Evolutionary conservation across 2,888 invertebrate genomes (phyloP).

Genomic region (Sesia apiformis): DNA sequence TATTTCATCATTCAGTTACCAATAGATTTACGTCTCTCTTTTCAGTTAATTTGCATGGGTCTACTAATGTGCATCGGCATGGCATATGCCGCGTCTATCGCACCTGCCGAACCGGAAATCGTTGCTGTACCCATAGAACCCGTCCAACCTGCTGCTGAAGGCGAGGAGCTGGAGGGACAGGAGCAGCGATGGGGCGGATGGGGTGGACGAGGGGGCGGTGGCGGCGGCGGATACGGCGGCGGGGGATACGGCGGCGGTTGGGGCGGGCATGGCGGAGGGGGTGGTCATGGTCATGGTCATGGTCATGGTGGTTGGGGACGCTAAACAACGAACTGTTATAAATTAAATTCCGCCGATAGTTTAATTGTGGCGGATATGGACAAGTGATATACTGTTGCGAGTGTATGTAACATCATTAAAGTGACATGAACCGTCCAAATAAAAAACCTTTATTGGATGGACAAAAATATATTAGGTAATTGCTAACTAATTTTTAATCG

Average conservation of each 20-base stretch:
- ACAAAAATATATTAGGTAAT: too few species aligned
- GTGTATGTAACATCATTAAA: not conserved
- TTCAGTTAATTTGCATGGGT: slow-evolving; percentile 30
- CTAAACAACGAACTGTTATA: slow-evolving; percentile 4
- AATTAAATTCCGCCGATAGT: not conserved
- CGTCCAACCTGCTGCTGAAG: slow-evolving; percentile 24
- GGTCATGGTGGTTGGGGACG: too few species aligned
- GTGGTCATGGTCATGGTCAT: too few species aligned
- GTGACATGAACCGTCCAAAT: too few species aligned
- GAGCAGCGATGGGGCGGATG: not conserved
- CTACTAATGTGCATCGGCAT: slow-evolving; percentile 33
- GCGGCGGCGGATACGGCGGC: slow-evolving; percentile 6
- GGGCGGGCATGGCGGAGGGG: slow-evolving; percentile 6
- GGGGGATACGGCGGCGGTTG: slow-evolving; percentile 14
- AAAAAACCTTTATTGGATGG: too few species aligned
- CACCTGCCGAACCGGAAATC: not conserved
- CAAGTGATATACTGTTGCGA: not conserved
- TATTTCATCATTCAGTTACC: too few species aligned
- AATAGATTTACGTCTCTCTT: not conserved
- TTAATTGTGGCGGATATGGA: not conserved
- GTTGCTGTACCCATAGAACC: slow-evolving; percentile 2
- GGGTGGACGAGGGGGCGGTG: slow-evolving; percentile 1
- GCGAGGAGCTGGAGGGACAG: slow-evolving; percentile 1
- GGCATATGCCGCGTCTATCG: slow-evolving; percentile 22
- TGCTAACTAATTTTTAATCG: too few species aligned